Evolutionary conservation across 1,140 invertebrate genomes (phyloP), one percentile per base, ranked within the genome.

Genomic region (Psix sp.): DNA sequence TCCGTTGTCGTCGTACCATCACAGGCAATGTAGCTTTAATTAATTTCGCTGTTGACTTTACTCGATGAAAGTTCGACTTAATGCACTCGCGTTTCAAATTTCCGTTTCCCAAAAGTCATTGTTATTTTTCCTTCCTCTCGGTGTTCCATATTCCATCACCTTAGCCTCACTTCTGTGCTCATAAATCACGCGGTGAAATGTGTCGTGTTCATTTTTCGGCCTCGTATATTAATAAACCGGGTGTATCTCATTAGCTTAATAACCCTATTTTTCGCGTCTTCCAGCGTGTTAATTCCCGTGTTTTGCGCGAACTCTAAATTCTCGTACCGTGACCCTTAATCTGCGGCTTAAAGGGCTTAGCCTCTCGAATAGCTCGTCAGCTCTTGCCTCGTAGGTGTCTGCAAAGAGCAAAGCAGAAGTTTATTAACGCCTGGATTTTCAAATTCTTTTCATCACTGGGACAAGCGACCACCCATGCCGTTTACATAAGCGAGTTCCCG

Each of bases 401-500:
- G 78, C 78, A 83, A 84, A 76, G 59, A 65, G 76, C 76, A 63
- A 73, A 80, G 83, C 81, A 81, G 76, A 80, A 85, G 85, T 87
- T 87, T 87, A 87, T 87, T 87, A 87, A 84, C 84, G 80, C 81
- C 79, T 70, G 83, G 84, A 86, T 85, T 86, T 86, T 79, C 72
- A 79, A 87, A 87, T 87, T 87, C 85, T 87, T 87, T 87, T 86
- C 84, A 87, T 86, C 82, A 74, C 59, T 65, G 76, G 77, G 77
- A 82, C 80, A 82, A 79, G 79, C 76, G 65, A 77, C 79, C 77
- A 74, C 80, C 82, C 79, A 79, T 75, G 71, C 82, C 84, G 86
- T 87, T 87, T 87, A 86, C 86, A 87, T 87, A 87, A 87, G 84
- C 84, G 84, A 87, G 82, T 87, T 87, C 84, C 77, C 76, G 83